phyloP scores from a whole-genome alignment of 2,797 vertebrate genomes.

The Vespertilio murinus region DNA sequence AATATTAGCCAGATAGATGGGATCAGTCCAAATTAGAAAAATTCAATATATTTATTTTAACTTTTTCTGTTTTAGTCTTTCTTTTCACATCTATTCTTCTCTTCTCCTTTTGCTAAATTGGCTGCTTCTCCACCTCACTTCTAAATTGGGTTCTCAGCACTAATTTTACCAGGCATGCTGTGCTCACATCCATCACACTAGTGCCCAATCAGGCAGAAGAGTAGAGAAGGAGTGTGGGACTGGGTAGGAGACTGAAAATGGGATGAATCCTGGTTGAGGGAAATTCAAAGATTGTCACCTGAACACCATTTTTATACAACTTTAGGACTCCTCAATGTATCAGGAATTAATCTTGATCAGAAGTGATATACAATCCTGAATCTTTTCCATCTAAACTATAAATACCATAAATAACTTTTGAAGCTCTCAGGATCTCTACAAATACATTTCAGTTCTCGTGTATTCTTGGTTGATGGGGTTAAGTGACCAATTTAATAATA shows the following conservation, averaged over 20 bases:
- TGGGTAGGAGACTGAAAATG: neutral
- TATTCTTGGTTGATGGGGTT: neutral
- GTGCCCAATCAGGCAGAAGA: slow-evolving; percentile 47
- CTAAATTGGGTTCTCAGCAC: slow-evolving; percentile 39
- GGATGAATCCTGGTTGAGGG: neutral
- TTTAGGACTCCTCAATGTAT: neutral
- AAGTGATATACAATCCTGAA: neutral
- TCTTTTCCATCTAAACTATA: slow-evolving; percentile 25
- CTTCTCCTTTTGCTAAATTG: neutral
- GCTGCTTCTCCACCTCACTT: neutral
- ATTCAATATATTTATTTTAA: neutral
- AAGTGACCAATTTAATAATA: neutral
- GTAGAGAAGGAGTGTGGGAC: neutral
- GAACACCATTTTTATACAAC: neutral
- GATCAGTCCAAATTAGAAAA: neutral
- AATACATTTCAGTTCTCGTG: neutral
- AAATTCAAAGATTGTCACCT: neutral
- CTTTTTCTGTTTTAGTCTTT: neutral
- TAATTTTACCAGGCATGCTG: neutral
- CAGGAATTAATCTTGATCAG: neutral
- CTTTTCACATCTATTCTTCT: slow-evolving; percentile 4
- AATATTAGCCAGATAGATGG: neutral
- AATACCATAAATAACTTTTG: neutral
- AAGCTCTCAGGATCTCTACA: neutral
- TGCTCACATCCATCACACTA: slow-evolving; percentile 63